A percentile compares a stretch with the other conserved stretches of the same genome.
phyloP scores from a whole-genome alignment of 2,888 invertebrate species.

The Thereva nobilitata region DNA sequence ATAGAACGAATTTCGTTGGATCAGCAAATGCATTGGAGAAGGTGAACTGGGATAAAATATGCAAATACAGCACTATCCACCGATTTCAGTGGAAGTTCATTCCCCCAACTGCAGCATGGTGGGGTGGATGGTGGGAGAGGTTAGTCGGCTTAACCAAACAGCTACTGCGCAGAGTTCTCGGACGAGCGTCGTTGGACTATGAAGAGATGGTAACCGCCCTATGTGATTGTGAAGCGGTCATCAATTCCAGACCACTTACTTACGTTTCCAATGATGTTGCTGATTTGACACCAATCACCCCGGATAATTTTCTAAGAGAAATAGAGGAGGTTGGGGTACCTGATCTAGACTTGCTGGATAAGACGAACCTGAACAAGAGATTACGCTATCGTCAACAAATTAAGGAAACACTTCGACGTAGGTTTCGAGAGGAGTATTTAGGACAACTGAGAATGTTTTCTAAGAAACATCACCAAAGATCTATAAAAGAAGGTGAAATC shows the following conservation, averaged over 20 bases:
- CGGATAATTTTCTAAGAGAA: constrained; percentile 46
- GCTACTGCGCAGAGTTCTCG: constrained; percentile 50
- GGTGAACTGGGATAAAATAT: too few relatives aligned
- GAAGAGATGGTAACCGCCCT: constrained; percentile 40
- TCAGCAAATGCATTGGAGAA: too few relatives aligned
- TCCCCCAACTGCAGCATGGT: too few relatives aligned
- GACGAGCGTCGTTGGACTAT: constrained; percentile 44
- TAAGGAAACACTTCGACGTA: not conserved
- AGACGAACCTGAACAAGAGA: too few relatives aligned
- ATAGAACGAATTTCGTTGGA: too few relatives aligned
- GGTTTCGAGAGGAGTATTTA: constrained; percentile 41
- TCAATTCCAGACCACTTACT: constrained; percentile 52
- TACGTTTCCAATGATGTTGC: constrained; percentile 45
- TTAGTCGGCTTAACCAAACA: constrained; percentile 45
- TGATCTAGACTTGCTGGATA: constrained; percentile 40
- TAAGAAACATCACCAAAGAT: not conserved
- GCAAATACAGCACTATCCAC: too few relatives aligned
- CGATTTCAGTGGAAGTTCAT: too few relatives aligned
- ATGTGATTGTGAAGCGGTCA: constrained; percentile 46
- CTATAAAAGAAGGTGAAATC: constrained; percentile 15
- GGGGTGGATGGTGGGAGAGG: too few relatives aligned
- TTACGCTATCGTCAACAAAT: too few relatives aligned
- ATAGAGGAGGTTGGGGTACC: constrained; percentile 40
- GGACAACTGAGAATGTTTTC: constrained; percentile 11
- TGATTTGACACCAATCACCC: constrained; percentile 45